Evolutionary conservation across 2,888 invertebrate genomes (phyloP).

Genomic region (Tipula vernalis): DNA sequence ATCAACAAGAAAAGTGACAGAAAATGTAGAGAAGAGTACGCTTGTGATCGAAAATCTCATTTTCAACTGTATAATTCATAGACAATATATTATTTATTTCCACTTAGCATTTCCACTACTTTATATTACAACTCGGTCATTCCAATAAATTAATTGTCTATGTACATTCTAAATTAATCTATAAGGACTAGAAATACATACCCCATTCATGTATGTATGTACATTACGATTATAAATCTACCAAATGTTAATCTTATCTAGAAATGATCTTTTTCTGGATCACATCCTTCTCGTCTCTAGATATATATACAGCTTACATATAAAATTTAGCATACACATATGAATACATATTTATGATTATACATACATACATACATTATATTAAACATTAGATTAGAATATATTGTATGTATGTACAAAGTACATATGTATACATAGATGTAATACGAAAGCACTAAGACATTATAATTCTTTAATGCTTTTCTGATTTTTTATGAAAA

Average conservation of each 20-base stretch:
- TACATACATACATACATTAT: not conserved
- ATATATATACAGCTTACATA: not conserved
- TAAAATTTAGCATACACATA: not conserved
- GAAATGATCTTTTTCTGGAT: not conserved
- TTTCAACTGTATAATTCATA: no score
- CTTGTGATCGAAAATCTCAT: no score
- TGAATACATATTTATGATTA: not conserved
- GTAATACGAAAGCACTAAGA: not conserved
- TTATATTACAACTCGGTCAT: no score
- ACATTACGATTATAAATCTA: not conserved
- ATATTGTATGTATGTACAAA: no score
- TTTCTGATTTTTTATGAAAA: not conserved
- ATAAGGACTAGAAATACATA: not conserved
- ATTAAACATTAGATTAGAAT: not conserved
- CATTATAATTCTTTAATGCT: not conserved
- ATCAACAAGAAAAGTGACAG: no score
- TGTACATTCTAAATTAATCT: not conserved
- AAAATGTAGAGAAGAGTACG: no score
- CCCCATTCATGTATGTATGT: not conserved
- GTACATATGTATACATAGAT: not conserved
- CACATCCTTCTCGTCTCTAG: not conserved
- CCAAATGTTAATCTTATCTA: not conserved
- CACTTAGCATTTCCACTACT: no score
- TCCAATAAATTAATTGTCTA: not conserved
- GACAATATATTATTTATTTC: no score